A percentile compares a stretch with the other conserved stretches of the same genome.
These are phyloP conservation scores for Leptosomus discolor DNA, from an alignment of 2,113 vertebrate species.

Conservation along the genomic window DNA sequence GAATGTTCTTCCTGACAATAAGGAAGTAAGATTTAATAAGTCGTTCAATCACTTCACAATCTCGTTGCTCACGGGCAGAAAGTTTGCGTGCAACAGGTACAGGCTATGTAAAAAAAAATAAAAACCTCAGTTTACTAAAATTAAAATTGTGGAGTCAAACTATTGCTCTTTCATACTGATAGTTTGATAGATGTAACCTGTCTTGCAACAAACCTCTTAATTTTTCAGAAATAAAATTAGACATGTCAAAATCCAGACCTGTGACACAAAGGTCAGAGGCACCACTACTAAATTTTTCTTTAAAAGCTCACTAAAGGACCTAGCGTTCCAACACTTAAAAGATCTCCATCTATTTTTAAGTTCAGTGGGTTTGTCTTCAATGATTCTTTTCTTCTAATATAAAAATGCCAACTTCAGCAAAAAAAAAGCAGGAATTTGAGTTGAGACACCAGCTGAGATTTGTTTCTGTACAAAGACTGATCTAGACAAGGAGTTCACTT, in stretches of 20 bases:
- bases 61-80: constrained; percentile 93
- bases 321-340: background rate
- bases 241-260: background rate
- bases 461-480: background rate
- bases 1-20: constrained; percentile 98
- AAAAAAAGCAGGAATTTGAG: background rate
- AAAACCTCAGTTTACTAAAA: background rate
- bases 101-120: constrained; percentile 74
- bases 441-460: background rate
- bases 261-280: background rate
- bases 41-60: constrained; percentile 97
- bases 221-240: background rate
- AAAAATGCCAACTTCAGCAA: background rate
- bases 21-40: constrained; percentile 99
- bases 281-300: background rate
- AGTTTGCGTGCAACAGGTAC: constrained; percentile 96
- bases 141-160: background rate
- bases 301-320: background rate
- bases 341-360: background rate
- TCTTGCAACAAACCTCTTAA: background rate
- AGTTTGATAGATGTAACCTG: background rate
- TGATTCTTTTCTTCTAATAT: background rate
- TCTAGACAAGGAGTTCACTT: background rate
- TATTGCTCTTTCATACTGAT: background rate
- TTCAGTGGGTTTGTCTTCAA: background rate